A percentile compares a stretch with the other conserved stretches of the same genome.
phyloP scores from a whole-genome alignment of 2,888 invertebrate genomes.

The Hoplodrina blanda region DNA sequence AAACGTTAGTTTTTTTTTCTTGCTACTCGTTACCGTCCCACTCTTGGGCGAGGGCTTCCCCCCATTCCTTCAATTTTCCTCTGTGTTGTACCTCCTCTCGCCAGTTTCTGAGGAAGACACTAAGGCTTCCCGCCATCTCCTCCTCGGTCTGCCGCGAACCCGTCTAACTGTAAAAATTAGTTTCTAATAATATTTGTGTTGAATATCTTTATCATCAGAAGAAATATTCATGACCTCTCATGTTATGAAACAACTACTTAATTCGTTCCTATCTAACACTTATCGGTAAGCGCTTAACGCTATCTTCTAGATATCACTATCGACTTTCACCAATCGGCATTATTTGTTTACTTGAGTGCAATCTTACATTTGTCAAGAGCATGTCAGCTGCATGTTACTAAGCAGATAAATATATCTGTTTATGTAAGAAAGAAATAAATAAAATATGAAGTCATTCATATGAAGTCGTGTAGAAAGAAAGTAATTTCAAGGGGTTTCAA shows the following conservation, averaged over 20 bases:
- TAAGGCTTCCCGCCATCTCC: no score
- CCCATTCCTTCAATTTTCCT: no score
- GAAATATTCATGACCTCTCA: neutral
- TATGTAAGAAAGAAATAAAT: constrained; percentile 36
- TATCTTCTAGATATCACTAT: constrained; percentile 52
- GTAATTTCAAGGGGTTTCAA: constrained; percentile 43
- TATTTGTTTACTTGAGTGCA: constrained; percentile 52
- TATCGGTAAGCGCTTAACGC: constrained; percentile 48
- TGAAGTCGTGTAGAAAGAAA: constrained; percentile 25
- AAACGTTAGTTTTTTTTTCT: no score
- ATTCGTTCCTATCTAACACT: constrained; percentile 43
- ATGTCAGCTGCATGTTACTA: constrained; percentile 44
- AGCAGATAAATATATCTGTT: constrained; percentile 39
- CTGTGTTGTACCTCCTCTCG: no score
- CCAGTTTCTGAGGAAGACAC: no score
- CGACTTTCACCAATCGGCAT: constrained; percentile 58
- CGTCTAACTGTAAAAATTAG: no score
- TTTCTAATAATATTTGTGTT: neutral
- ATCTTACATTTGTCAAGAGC: constrained; percentile 46
- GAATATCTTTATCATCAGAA: neutral
- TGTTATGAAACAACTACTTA: constrained; percentile 20
- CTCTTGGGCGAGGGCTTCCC: no score
- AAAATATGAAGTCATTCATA: no score
- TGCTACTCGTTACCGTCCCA: no score
- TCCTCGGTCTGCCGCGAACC: no score